Conservation (phyloP, 2,888 invertebrate genomes). For the Tyria jacobaeae region DNA sequence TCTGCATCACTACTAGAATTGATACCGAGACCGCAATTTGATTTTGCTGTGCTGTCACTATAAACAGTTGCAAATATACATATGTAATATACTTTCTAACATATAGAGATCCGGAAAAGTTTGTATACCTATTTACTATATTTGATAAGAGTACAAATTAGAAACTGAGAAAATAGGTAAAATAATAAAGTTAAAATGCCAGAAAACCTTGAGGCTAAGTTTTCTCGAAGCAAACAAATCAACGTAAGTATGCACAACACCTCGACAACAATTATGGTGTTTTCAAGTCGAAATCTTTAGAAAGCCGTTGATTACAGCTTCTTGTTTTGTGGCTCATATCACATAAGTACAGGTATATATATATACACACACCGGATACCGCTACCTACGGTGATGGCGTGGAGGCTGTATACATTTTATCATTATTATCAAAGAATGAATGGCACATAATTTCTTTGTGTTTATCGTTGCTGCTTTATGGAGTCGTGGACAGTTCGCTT, state of each 20-base stretch:
- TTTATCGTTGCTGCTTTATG: too few species aligned
- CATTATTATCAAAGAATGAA: conserved; percentile 36
- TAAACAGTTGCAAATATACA: too few species aligned
- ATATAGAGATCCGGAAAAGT: too few species aligned
- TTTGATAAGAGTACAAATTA: too few species aligned
- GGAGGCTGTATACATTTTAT: conserved; percentile 29
- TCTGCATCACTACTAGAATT: too few species aligned
- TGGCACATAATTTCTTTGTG: not conserved
- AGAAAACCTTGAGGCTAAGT: conserved; percentile 2
- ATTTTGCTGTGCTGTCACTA: too few species aligned
- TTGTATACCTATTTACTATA: too few species aligned
- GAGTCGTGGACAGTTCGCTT: not conserved
- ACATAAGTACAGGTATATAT: conserved; percentile 25
- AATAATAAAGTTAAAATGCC: not conserved
- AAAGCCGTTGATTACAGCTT: conserved; percentile 43
- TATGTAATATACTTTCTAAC: too few species aligned
- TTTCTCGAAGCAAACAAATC: conserved; percentile 18
- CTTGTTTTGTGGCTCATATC: conserved; percentile 29
- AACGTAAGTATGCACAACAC: not conserved
- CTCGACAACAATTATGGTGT: conserved; percentile 27
- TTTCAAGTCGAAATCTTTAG: conserved; percentile 48
- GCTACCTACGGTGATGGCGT: conserved; percentile 14
- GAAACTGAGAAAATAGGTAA: too few species aligned
- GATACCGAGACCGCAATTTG: too few species aligned
- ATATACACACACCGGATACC: conserved; percentile 36